Conservation (phyloP, 2,797 vertebrate genomes). For the Pseudopleuronectes americanus region DNA sequence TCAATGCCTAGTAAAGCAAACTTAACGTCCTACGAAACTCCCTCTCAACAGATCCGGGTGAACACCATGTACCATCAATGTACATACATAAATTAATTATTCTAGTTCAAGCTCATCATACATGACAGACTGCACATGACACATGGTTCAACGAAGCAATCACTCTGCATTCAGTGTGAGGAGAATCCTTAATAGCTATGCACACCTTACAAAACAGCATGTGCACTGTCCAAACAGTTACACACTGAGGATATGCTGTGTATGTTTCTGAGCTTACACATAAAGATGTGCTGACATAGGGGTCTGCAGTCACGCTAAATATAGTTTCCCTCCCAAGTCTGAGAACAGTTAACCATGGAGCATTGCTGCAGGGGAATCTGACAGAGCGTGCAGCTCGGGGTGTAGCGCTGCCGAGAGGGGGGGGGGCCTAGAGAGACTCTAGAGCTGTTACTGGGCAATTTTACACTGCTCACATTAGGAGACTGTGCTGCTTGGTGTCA, state of each 20-base stretch:
- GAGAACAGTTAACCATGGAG: slow-evolving; percentile 38
- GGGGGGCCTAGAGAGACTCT: not conserved
- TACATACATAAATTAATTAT: not conserved
- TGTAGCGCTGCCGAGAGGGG: slow-evolving; percentile 33
- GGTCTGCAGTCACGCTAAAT: slow-evolving; percentile 42
- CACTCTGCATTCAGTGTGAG: slow-evolving; percentile 1
- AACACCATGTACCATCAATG: not conserved
- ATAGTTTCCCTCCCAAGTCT: slow-evolving; percentile 18
- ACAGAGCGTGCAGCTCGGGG: slow-evolving; percentile 32
- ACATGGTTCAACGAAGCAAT: slow-evolving; percentile 7
- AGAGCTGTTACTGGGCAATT: slow-evolving; percentile 36
- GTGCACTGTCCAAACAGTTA: not conserved
- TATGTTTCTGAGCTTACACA: slow-evolving; percentile 17
- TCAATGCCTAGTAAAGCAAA: not conserved
- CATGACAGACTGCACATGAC: slow-evolving; percentile 17
- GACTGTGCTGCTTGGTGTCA: not conserved
- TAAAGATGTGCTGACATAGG: slow-evolving; percentile 32
- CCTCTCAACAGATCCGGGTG: not conserved
- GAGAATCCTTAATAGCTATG: not conserved
- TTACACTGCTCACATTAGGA: slow-evolving; percentile 7
- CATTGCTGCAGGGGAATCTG: slow-evolving; percentile 33
- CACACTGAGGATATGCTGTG: not conserved
- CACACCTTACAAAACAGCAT: slow-evolving; percentile 2
- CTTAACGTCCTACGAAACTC: not conserved
- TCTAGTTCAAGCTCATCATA: not conserved